Conservation (phyloP, 2,888 invertebrate genomes). For the Tetanocera ferruginea region DNA sequence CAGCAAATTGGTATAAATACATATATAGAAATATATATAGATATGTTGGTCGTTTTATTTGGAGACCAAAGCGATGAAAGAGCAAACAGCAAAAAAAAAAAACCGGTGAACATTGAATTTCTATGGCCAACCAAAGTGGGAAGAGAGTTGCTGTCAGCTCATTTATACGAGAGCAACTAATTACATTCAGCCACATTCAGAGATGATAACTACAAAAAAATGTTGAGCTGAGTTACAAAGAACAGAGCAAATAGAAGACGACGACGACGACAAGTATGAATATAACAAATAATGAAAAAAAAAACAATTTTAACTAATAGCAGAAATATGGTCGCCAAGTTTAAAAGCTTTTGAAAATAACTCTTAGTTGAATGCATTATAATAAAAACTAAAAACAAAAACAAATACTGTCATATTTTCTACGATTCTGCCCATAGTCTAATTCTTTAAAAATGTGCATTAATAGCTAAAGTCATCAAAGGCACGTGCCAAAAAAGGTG, state of each 20-base stretch:
- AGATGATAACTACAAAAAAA: neutral
- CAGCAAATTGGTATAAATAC: neutral
- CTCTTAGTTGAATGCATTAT: too few species aligned
- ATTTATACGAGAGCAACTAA: too few species aligned
- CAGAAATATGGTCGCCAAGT: slow-evolving; percentile 1
- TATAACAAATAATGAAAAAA: neutral
- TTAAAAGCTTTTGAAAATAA: too few species aligned
- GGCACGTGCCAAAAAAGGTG: too few species aligned
- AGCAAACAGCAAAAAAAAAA: neutral
- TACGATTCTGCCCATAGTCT: too few species aligned
- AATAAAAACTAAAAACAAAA: too few species aligned
- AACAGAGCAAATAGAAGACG: neutral
- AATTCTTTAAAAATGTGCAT: too few species aligned
- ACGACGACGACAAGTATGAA: neutral
- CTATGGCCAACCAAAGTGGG: neutral
- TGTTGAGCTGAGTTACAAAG: neutral
- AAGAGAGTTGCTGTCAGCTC: too few species aligned
- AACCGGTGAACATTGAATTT: too few species aligned
- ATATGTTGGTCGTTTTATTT: neutral
- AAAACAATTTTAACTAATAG: neutral
- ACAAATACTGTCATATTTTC: too few species aligned
- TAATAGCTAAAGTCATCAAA: too few species aligned
- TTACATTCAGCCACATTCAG: neutral
- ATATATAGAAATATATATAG: neutral
- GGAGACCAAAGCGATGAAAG: slow-evolving; percentile 11